Percentiles rank a stretch among this genome's conserved stretches.
These are phyloP conservation scores for Thereuonema tuberculata DNA, from an alignment of 1,140 invertebrate species.

Conservation along the genomic window DNA sequence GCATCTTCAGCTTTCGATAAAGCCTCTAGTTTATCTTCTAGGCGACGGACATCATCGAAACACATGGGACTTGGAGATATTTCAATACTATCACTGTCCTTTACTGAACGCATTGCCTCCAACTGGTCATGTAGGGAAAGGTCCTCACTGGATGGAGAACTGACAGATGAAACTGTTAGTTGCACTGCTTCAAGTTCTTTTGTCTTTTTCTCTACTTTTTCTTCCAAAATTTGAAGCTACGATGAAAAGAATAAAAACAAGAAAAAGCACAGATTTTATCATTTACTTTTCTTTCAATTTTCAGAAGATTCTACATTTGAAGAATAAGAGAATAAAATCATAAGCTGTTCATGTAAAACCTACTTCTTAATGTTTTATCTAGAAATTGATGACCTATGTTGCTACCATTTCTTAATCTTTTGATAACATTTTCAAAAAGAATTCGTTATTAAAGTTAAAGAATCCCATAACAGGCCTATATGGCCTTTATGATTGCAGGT, in stretches of 20 bases:
- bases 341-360: no score
- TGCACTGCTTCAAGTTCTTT: constrained; percentile 52
- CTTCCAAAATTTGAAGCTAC: constrained; percentile 44
- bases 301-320: no score
- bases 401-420: no score
- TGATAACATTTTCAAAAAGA: no score
- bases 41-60: constrained; percentile 40
- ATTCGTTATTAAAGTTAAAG: no score
- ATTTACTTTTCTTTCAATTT: constrained; percentile 21
- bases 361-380: no score
- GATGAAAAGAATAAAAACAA: constrained; percentile 23
- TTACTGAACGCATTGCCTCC: constrained; percentile 7
- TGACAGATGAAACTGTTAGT: constrained; percentile 38
- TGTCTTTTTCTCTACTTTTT: constrained; percentile 46
- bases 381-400: no score
- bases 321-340: no score
- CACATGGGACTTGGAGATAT: constrained; percentile 33
- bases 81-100: constrained; percentile 21
- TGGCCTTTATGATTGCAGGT: no score
- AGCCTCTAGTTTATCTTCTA: constrained; percentile 49
- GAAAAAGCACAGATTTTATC: neutral
- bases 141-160: constrained; percentile 60
- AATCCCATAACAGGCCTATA: no score
- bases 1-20: constrained; percentile 55
- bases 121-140: constrained; percentile 44